These are phyloP conservation scores for Magallana nippona DNA, from an alignment of 2,888 invertebrate species.

Conservation along the genomic window DNA sequence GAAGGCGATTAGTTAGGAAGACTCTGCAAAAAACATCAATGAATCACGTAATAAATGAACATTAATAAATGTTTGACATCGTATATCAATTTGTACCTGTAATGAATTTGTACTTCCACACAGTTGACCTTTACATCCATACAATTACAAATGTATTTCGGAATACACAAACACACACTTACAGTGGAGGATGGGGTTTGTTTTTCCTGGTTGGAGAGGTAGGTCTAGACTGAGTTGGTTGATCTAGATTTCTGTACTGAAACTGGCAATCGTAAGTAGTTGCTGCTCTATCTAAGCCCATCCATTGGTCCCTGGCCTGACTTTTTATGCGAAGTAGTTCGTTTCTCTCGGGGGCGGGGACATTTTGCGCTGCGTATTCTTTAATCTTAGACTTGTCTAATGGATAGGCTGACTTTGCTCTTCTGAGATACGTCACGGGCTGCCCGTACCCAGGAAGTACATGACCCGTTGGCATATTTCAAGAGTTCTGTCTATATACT, in stretches of 20 bases:
- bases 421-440: conserved; percentile 66
- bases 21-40: conserved; percentile 64
- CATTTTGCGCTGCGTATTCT: conserved; percentile 56
- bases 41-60: background rate
- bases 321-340: conserved; percentile 66
- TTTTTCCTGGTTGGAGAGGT: conserved; percentile 70
- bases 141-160: no score
- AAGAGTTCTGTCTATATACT: conserved; percentile 38
- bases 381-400: conserved; percentile 62
- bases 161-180: conserved; percentile 48
- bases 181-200: conserved; percentile 76
- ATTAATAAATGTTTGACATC: background rate
- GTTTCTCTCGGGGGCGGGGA: conserved; percentile 54
- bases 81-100: background rate
- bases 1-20: conserved; percentile 73
- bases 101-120: conserved; percentile 30
- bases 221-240: conserved; percentile 64
- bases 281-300: conserved; percentile 53
- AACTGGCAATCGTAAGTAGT: conserved; percentile 72
- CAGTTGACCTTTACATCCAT: no score
- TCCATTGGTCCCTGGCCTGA: conserved; percentile 69
- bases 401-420: conserved; percentile 68
- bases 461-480: conserved; percentile 73
- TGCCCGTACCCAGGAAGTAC: conserved; percentile 73
- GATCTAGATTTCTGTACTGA: conserved; percentile 57